These are phyloP conservation scores for Ophthalmolycus amberensis DNA, from an alignment of 2,113 vertebrate species.

Conservation along the genomic window DNA sequence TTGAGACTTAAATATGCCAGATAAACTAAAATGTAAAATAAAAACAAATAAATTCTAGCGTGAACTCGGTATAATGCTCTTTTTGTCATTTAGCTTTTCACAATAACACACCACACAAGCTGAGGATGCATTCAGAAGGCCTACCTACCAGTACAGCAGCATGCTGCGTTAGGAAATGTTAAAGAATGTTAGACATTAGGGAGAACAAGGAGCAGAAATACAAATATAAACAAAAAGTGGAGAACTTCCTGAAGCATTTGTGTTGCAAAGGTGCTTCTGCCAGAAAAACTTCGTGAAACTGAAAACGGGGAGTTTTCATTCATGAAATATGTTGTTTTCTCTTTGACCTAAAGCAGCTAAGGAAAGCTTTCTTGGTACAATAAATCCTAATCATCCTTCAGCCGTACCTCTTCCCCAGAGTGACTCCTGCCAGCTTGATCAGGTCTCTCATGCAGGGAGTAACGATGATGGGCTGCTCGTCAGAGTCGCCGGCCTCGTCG, in stretches of 20 bases:
- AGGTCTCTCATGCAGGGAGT: slow-evolving; percentile 97
- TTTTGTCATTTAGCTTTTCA: slow-evolving; percentile 34
- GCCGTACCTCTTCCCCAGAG: slow-evolving; percentile 92
- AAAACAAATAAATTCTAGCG: neutral
- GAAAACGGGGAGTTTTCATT: neutral
- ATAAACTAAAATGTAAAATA: no score
- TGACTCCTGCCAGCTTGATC: slow-evolving; percentile 95
- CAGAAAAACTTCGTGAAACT: neutral
- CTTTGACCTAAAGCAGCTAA: neutral
- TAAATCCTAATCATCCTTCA: neutral
- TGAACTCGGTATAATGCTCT: slow-evolving; percentile 39
- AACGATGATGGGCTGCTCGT: slow-evolving; percentile 94
- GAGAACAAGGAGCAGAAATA: slow-evolving; percentile 64
- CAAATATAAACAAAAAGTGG: slow-evolving; percentile 14
- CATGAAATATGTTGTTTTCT: neutral
- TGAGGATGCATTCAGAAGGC: slow-evolving; percentile 72
- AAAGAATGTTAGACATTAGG: slow-evolving; percentile 77
- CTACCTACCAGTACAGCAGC: slow-evolving; percentile 88
- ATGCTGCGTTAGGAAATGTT: slow-evolving; percentile 86
- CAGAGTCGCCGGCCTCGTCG: slow-evolving; percentile 93
- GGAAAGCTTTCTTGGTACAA: neutral
- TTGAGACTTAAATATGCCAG: no score
- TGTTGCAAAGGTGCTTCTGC: neutral
- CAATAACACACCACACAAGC: slow-evolving; percentile 69
- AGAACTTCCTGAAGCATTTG: slow-evolving; percentile 10